Percentiles rank a stretch among this genome's conserved stretches.
These are phyloP conservation scores for Solen grandis DNA, from an alignment of 1,140 invertebrate genomes.

Conservation along the genomic window DNA sequence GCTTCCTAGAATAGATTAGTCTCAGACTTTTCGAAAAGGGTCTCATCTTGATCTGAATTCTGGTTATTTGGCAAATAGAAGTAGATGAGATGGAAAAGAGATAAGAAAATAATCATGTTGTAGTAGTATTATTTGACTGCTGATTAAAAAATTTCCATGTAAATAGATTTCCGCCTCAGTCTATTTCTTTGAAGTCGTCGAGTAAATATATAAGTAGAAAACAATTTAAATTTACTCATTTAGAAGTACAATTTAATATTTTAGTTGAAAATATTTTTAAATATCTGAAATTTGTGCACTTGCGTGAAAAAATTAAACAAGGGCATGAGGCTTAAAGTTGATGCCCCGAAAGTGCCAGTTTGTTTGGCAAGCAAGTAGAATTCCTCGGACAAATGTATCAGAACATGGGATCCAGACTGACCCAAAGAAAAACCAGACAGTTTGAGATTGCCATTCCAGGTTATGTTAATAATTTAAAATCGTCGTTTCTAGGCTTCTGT, in stretches of 20 bases:
- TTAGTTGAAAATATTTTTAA: slow-evolving; percentile 51
- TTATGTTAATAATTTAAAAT: slow-evolving; percentile 45
- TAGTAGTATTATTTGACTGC: slow-evolving; percentile 3
- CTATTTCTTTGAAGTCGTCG: too few relatives aligned
- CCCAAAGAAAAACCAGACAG: slow-evolving; percentile 37
- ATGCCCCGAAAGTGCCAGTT: slow-evolving; percentile 48
- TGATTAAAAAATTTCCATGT: slow-evolving; percentile 45
- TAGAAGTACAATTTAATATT: slow-evolving; percentile 52
- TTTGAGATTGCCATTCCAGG: slow-evolving; percentile 15
- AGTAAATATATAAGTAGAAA: too few relatives aligned
- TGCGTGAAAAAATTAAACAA: too few relatives aligned
- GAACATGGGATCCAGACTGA: too few relatives aligned
- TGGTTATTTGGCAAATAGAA: slow-evolving; percentile 60
- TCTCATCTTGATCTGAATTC: slow-evolving; percentile 43
- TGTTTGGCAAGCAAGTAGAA: slow-evolving; percentile 56
- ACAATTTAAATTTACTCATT: too few relatives aligned
- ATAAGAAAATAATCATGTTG: slow-evolving; percentile 71
- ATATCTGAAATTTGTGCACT: slow-evolving; percentile 18
- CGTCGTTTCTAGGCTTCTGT: slow-evolving; percentile 32
- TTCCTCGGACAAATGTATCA: slow-evolving; percentile 32
- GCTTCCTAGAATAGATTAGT: slow-evolving; percentile 58
- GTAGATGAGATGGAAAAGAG: slow-evolving; percentile 37
- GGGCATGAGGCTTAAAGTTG: too few relatives aligned
- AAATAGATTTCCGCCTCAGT: slow-evolving; percentile 31
- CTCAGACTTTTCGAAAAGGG: slow-evolving; percentile 15